Base-by-base conservation (phyloP, 64 coral and sea anemone genomes). In the Astreopora myriophthalma region DNA sequence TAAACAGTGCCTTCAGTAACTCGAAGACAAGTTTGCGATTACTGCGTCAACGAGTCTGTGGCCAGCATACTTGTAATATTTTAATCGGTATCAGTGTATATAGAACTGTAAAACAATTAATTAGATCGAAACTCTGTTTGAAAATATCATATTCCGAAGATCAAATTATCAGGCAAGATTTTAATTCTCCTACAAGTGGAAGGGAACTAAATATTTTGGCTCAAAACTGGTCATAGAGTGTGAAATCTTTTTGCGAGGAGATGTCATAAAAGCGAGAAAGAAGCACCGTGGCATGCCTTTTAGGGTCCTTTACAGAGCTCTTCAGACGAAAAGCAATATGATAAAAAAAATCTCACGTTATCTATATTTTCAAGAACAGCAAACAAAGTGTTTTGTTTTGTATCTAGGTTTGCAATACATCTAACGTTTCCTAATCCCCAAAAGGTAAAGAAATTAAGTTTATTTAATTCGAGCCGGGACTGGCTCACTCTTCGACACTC, bases 361-460 rank as follows among this genome's bases (percentile, higher is more conserved):
- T 82, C 57, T 83, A 19, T 65, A 22, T 65, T 73, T 40, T 83
- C 32, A 83, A 83, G 79, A 33, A 57, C 31, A n/a, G 17, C 79
- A 83, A 83, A 83, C 52, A 83, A 83, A 83, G 8, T 83, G 55
- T 64, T 83, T 83, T 83, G 79, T 65, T 83, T 65, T 65, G 79
- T 17, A 39, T 64, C 58, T 19, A 31, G 55, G 55, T 65, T 63
- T 34, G 20, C 55, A 23, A 51, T 73, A 32, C 16, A 79, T 34
- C 16, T 34, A 62, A 31, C 17, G 13, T 6, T 16, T 22, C 1
- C 55, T 83, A 83, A 83, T 83, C 52, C 79, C 1, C 0, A 3
- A 24, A 64, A 29, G 25, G 79, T 83, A 83, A 37, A 80, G 27
- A 28, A 44, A 25, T 33, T 0, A 31, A 70, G 27, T 30, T 42